Percentiles rank a stretch among this genome's conserved stretches.
Conservation (phyloP, 1,140 invertebrate species). For the Colletes gigas region DNA sequence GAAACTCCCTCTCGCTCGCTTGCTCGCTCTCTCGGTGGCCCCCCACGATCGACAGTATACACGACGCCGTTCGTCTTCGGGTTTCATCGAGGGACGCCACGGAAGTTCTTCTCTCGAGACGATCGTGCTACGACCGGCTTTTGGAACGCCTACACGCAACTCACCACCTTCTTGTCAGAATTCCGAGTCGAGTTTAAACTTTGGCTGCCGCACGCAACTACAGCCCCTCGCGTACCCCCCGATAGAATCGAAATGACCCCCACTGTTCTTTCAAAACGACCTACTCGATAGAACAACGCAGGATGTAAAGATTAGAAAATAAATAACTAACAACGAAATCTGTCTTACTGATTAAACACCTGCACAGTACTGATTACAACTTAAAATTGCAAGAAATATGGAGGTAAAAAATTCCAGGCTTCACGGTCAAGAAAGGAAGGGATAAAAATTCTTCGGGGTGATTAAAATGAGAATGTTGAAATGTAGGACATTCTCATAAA, state of each 20-base stretch:
- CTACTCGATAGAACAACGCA: too few species aligned
- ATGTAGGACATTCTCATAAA: too few species aligned
- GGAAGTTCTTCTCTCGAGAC: constrained; percentile 51
- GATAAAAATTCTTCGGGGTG: too few species aligned
- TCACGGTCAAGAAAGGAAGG: too few species aligned
- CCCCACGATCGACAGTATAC: constrained; percentile 60
- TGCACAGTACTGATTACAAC: too few species aligned
- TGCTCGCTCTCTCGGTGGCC: constrained; percentile 55
- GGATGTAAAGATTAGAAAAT: too few species aligned
- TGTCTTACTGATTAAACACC: too few species aligned
- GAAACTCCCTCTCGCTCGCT: constrained; percentile 75
- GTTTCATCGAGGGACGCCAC: constrained; percentile 41
- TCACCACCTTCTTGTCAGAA: constrained; percentile 43
- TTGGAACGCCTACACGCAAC: constrained; percentile 48
- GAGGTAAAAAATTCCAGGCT: too few species aligned
- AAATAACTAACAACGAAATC: too few species aligned
- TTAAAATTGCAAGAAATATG: too few species aligned
- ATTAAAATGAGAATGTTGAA: too few species aligned
- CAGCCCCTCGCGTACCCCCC: neutral
- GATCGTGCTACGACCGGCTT: constrained; percentile 37
- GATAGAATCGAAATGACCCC: too few species aligned
- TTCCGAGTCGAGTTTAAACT: constrained; percentile 40
- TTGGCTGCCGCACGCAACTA: constrained; percentile 33
- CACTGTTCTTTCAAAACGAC: neutral
- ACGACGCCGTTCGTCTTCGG: constrained; percentile 46